Evolutionary conservation across 2,888 invertebrate genomes (phyloP).

Genomic region (Macrosiphum euphorbiae): DNA sequence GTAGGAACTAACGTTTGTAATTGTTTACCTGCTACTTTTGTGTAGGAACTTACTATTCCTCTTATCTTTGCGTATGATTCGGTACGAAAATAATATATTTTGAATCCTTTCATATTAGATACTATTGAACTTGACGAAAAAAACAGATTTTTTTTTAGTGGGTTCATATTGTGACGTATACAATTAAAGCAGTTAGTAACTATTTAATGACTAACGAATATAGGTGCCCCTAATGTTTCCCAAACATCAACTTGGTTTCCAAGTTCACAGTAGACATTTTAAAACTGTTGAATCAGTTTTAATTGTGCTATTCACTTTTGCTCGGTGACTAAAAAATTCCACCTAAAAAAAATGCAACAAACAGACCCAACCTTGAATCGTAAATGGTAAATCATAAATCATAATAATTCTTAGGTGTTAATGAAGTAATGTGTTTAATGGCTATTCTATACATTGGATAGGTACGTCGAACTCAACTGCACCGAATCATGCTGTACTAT

Average conservation of each 20-base stretch:
- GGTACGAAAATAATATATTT: not conserved
- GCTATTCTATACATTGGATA: not conserved
- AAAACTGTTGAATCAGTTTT: not conserved
- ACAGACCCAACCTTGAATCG: not conserved
- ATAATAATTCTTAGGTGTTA: not conserved
- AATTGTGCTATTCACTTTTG: not conserved
- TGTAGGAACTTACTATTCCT: no score
- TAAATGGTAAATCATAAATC: not conserved
- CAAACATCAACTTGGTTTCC: not conserved
- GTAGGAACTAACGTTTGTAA: no score
- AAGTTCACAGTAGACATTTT: not conserved
- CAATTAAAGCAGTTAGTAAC: not conserved
- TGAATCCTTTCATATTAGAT: not conserved
- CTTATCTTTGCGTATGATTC: not conserved
- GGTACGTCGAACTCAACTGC: no score
- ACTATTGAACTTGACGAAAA: not conserved
- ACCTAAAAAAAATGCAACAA: not conserved
- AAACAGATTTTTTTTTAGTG: not conserved
- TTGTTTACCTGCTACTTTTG: no score
- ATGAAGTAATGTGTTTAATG: no score
- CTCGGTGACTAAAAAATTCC: no score
- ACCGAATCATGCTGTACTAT: not conserved
- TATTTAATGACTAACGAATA: not conserved
- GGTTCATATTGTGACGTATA: not conserved
- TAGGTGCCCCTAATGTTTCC: not conserved